Conservation (phyloP, 2,113 vertebrate genomes). For the Myotis brandtii region DNA sequence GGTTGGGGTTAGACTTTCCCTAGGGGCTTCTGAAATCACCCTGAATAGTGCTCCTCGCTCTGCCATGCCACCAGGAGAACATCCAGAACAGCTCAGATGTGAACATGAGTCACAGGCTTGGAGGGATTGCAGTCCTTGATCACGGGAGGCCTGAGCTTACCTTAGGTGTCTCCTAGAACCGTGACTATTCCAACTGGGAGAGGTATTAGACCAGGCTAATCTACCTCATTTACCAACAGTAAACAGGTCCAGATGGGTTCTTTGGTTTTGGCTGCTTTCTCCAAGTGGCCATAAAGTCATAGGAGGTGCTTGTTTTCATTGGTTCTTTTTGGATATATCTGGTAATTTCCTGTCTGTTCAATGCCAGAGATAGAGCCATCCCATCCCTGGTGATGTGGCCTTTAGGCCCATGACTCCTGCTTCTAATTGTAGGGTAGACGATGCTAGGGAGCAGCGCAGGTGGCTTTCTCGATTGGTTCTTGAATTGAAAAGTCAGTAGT, state of each 20-base stretch:
- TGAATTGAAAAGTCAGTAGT: background rate
- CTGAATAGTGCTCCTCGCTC: background rate
- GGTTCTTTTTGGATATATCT: background rate
- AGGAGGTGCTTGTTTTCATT: background rate
- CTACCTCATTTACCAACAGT: background rate
- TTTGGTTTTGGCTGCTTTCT: background rate
- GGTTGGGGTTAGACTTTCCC: background rate
- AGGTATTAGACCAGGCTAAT: background rate
- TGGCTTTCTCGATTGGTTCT: constrained; percentile 36
- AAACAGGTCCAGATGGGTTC: background rate
- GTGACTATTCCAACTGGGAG: background rate
- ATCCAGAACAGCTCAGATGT: too few relatives aligned
- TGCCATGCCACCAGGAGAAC: background rate
- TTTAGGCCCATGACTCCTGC: background rate
- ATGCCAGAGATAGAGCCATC: background rate
- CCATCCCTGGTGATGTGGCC: background rate
- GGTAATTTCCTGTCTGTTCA: background rate
- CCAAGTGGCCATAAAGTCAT: background rate
- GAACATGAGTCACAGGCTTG: background rate
- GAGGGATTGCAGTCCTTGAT: background rate
- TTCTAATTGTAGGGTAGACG: background rate
- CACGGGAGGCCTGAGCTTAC: accelerated
- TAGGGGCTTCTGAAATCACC: background rate
- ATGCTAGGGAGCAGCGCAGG: background rate
- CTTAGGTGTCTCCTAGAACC: background rate